Conservation (phyloP, 2,797 vertebrate genomes). For the Poecilia velifera region DNA sequence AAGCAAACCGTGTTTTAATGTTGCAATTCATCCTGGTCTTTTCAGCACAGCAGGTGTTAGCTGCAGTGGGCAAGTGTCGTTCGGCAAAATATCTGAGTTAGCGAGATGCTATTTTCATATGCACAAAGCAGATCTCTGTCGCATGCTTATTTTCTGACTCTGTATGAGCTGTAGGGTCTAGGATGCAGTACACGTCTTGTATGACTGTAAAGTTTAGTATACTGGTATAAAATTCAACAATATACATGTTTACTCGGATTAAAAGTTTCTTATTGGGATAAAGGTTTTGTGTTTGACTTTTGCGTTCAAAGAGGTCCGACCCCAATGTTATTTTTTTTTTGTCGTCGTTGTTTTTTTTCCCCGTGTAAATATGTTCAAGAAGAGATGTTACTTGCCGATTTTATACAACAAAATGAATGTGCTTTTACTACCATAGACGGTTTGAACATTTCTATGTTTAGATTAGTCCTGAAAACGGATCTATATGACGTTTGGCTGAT, state of each 20-base stretch:
- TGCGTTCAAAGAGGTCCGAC: conserved; percentile 64
- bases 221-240: conserved; percentile 74
- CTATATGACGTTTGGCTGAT: conserved; percentile 65
- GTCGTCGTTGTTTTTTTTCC: conserved; percentile 17
- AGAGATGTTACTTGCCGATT: conserved; percentile 83
- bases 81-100: conserved; percentile 56
- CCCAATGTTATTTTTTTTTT: conserved; percentile 47
- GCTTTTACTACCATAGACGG: conserved; percentile 81
- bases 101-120: conserved; percentile 69
- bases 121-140: conserved; percentile 76
- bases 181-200: conserved; percentile 73
- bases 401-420: conserved; percentile 87
- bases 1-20: conserved; percentile 35
- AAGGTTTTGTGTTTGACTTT: conserved; percentile 60
- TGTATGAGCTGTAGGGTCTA: conserved; percentile 69
- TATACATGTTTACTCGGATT: conserved; percentile 77
- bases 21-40: conserved; percentile 26
- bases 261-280: conserved; percentile 40
- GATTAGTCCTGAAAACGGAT: conserved; percentile 54
- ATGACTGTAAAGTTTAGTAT: conserved; percentile 77
- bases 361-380: conserved; percentile 80
- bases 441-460: conserved; percentile 77
- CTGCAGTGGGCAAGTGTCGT: conserved; percentile 22
- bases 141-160: conserved; percentile 78
- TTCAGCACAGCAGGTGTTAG: conserved; percentile 23